A percentile compares a stretch with the other conserved stretches of the same genome.
Evolutionary conservation across 2,888 invertebrate species (phyloP).

Genomic region (Philonicus albiceps): DNA sequence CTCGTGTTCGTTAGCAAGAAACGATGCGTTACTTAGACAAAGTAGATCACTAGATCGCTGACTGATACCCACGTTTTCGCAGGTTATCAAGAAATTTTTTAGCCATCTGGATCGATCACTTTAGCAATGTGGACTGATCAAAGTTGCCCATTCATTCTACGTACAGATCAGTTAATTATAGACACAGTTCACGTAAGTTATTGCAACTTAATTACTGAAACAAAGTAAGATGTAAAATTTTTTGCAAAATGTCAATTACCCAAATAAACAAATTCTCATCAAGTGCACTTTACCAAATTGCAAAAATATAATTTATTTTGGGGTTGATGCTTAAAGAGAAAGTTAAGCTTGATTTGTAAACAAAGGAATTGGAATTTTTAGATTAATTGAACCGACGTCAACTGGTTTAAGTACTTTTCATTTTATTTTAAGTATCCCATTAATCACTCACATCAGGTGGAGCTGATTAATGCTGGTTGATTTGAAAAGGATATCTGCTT

Average conservation of each 20-base stretch:
- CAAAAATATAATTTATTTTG: background rate
- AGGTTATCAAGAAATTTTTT: background rate
- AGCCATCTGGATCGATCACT: background rate
- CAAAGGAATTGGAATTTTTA: constrained; percentile 2
- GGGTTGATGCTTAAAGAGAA: background rate
- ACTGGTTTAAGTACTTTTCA: background rate
- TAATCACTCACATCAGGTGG: background rate
- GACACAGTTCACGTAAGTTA: background rate
- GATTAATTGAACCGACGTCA: background rate
- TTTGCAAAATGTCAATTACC: background rate
- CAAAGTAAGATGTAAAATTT: background rate
- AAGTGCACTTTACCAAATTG: background rate
- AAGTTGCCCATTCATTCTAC: background rate
- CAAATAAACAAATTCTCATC: background rate
- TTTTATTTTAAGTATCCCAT: background rate
- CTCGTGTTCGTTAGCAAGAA: background rate
- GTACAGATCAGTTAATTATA: background rate
- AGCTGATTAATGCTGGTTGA: background rate
- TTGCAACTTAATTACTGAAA: background rate
- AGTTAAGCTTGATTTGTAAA: background rate
- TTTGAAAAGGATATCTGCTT: background rate
- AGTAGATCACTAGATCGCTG: background rate
- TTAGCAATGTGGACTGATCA: background rate
- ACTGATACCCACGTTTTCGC: background rate
- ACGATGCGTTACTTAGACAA: background rate